A percentile compares a stretch with the other conserved stretches of the same genome.
Evolutionary conservation across 1,140 invertebrate species (phyloP).

Genomic region (Gerris buenoi): DNA sequence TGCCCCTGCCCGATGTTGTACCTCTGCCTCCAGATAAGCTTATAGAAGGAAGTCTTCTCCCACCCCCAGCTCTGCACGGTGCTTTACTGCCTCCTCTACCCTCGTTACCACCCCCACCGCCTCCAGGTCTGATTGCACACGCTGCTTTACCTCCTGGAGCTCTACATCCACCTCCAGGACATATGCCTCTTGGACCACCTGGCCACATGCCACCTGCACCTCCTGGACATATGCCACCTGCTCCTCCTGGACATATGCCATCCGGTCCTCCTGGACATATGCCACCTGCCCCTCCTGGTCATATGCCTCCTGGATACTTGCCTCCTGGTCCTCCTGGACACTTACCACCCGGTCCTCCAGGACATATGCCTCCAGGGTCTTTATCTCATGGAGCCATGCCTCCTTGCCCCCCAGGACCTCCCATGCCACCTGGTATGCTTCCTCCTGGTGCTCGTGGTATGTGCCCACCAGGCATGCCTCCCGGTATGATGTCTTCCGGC

Average conservation of each 20-base stretch:
- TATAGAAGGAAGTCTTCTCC: slow-evolving; percentile 16
- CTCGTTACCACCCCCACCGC: slow-evolving; percentile 22
- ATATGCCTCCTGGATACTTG: neutral
- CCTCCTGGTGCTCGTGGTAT: slow-evolving; percentile 4
- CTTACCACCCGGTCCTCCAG: slow-evolving; percentile 2
- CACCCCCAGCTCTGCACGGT: slow-evolving; percentile 15
- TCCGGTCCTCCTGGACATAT: slow-evolving; percentile 2
- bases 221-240: slow-evolving; percentile 9
- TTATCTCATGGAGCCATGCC: slow-evolving; percentile 8
- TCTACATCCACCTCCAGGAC: slow-evolving; percentile 11
- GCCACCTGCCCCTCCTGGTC: neutral
- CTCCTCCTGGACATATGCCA: slow-evolving; percentile 10
- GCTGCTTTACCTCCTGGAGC: slow-evolving; percentile 11
- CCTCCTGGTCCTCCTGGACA: neutral
- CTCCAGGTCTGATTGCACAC: slow-evolving; percentile 16
- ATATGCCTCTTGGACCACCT: slow-evolving; percentile 8
- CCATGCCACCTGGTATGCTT: neutral
- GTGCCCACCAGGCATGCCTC: slow-evolving; percentile 8
- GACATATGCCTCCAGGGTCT: slow-evolving; percentile 6
- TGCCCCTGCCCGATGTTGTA: slow-evolving; percentile 15
- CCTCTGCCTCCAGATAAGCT: slow-evolving; percentile 10
- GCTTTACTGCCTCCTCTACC: neutral
- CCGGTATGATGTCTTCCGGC: slow-evolving; percentile 8
- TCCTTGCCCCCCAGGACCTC: slow-evolving; percentile 3
- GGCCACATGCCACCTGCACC: neutral